phyloP scores from a whole-genome alignment of 2,888 invertebrate genomes.

The Eugnorisma glareosa region DNA sequence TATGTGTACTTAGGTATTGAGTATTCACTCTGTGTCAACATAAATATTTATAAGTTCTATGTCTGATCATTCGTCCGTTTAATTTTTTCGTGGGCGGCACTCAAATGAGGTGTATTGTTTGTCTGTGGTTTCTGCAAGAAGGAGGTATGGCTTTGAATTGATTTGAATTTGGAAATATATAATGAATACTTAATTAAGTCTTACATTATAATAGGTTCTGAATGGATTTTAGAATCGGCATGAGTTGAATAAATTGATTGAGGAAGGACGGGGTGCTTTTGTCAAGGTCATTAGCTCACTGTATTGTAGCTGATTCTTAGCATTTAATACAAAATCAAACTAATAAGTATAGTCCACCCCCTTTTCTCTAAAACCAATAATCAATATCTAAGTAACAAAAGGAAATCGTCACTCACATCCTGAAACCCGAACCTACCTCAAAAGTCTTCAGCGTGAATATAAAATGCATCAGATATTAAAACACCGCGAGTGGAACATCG shows the following conservation, averaged over 20 bases:
- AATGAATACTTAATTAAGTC: conserved; percentile 1
- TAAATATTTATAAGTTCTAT: conserved; percentile 63
- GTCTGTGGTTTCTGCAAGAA: conserved; percentile 9
- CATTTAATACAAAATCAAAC: not conserved
- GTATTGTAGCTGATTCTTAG: not conserved
- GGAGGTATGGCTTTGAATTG: conserved; percentile 26
- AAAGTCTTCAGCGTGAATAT: conserved; percentile 42
- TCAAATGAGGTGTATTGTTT: conserved; percentile 48
- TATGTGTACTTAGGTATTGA: conserved; percentile 44
- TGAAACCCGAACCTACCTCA: conserved; percentile 45
- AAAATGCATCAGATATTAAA: conserved; percentile 60
- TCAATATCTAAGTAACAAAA: conserved; percentile 14
- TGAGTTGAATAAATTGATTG: not conserved
- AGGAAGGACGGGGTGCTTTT: not conserved
- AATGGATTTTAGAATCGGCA: conserved; percentile 9
- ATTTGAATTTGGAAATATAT: conserved; percentile 20
- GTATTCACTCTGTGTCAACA: conserved; percentile 45
- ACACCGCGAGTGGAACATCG: conserved; percentile 61
- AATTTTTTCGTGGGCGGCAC: conserved; percentile 64
- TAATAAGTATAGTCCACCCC: too few relatives aligned
- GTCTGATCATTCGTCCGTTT: conserved; percentile 55
- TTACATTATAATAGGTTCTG: not conserved
- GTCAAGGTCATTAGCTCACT: not conserved
- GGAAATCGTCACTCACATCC: not conserved
- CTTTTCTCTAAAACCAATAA: not conserved